Percentiles rank a stretch among this genome's conserved stretches.
Evolutionary conservation across 30 jellyfish, hydroid and myxozoan species (phyloP).

Genomic region (Rhopilema esculentum): DNA sequence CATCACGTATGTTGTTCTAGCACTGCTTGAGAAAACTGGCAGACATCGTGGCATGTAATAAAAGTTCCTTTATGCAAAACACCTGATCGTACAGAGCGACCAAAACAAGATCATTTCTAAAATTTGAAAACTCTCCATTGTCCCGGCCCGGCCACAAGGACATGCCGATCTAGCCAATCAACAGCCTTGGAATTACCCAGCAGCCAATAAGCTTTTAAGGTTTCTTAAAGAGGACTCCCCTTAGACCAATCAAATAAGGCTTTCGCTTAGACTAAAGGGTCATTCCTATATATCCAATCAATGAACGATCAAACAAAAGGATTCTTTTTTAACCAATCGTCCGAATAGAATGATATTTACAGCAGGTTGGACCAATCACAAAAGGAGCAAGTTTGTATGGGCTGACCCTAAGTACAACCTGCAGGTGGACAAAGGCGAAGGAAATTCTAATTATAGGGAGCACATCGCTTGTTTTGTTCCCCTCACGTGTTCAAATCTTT

Average conservation of each 20-base stretch:
- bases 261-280: background rate
- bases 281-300: background rate
- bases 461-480: conserved; percentile 64
- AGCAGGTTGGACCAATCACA: conserved; percentile 68
- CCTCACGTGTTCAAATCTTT: conserved; percentile 67
- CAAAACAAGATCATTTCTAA: conserved; percentile 83
- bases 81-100: conserved; percentile 75
- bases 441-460: conserved; percentile 53
- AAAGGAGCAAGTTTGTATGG: conserved; percentile 59
- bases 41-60: conserved; percentile 72
- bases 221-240: background rate
- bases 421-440: conserved; percentile 69
- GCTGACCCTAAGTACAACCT: conserved; percentile 71
- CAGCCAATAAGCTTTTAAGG: conserved; percentile 36
- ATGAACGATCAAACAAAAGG: background rate
- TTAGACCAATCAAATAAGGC: conserved; percentile 14
- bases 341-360: background rate
- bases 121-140: conserved; percentile 80
- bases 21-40: conserved; percentile 53
- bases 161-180: conserved; percentile 69
- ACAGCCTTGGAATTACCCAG: background rate
- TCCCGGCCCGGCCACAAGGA: conserved; percentile 77
- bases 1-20: conserved; percentile 45
- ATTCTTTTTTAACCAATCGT: conserved; percentile 1
- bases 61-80: conserved; percentile 63